phyloP scores from a whole-genome alignment of 2,888 invertebrate species.

The Calameuta idolon region DNA sequence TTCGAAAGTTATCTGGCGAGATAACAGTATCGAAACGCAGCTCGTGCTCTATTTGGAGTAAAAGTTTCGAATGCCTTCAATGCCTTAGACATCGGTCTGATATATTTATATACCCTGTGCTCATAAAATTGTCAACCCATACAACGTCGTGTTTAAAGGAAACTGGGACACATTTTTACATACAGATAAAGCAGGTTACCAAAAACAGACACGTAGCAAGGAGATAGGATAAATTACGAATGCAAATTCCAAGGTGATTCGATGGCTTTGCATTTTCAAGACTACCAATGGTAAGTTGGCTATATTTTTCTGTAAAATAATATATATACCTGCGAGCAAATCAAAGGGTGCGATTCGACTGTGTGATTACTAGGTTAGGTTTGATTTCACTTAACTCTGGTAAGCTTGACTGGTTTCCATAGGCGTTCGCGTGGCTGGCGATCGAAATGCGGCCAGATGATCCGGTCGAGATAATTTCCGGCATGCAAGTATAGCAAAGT shows the following conservation, averaged over 20 bases:
- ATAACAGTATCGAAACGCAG: not conserved
- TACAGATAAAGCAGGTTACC: not conserved
- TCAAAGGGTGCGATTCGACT: not conserved
- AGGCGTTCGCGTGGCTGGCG: not conserved
- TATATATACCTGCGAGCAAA: not conserved
- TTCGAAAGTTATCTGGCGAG: not conserved
- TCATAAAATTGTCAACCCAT: not conserved
- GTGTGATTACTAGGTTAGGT: not conserved
- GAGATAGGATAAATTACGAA: not conserved
- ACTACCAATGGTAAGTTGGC: too few species aligned
- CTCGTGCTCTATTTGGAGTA: not conserved
- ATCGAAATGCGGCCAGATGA: constrained; percentile 7
- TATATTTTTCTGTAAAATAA: not conserved
- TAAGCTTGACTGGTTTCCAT: not conserved
- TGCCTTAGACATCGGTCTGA: not conserved
- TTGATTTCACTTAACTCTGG: not conserved
- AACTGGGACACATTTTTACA: not conserved
- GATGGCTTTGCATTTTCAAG: not conserved
- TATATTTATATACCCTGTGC: not conserved
- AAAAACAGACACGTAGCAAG: not conserved
- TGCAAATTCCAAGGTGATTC: not conserved
- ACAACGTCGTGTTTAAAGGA: not conserved
- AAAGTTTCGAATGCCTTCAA: not conserved
- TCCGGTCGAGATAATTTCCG: constrained; percentile 2
- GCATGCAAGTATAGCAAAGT: constrained; percentile 7